These are phyloP conservation scores for Chrysocyon brachyurus DNA, from an alignment of 2,797 vertebrate genomes.

Conservation along the genomic window DNA sequence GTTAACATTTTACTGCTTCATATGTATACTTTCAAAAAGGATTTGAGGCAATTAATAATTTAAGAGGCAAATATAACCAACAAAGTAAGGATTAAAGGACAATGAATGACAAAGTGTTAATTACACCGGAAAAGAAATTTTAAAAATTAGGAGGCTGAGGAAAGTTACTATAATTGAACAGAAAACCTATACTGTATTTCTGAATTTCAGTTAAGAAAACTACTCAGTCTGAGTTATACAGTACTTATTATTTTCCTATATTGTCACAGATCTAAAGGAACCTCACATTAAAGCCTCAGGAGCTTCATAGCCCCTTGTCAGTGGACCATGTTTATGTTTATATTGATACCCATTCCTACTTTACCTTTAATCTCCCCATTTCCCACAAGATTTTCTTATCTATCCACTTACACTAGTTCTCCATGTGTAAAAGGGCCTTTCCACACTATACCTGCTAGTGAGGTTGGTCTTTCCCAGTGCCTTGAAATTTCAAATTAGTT, in stretches of 20 bases:
- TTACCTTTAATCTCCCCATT: neutral
- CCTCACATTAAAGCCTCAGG: neutral
- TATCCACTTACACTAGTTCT: neutral
- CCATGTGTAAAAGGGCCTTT: neutral
- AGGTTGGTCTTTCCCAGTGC: neutral
- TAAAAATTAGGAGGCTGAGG: neutral
- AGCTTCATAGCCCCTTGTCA: neutral
- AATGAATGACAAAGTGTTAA: neutral
- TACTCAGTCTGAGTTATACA: neutral
- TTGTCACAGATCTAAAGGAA: neutral
- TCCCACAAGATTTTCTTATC: neutral
- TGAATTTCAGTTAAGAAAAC: conserved; percentile 25
- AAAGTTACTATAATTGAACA: neutral
- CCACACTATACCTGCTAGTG: neutral
- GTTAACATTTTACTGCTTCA: neutral
- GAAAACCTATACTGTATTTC: neutral
- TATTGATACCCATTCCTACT: neutral
- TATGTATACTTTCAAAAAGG: neutral
- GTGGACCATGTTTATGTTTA: neutral
- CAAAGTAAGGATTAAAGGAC: neutral
- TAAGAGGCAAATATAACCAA: neutral
- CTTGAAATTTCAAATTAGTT: conserved; percentile 15
- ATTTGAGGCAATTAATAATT: neutral
- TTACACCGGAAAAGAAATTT: neutral
- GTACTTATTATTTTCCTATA: neutral